phyloP scores from a whole-genome alignment of 2,888 invertebrate species.

The Altica lythri region DNA sequence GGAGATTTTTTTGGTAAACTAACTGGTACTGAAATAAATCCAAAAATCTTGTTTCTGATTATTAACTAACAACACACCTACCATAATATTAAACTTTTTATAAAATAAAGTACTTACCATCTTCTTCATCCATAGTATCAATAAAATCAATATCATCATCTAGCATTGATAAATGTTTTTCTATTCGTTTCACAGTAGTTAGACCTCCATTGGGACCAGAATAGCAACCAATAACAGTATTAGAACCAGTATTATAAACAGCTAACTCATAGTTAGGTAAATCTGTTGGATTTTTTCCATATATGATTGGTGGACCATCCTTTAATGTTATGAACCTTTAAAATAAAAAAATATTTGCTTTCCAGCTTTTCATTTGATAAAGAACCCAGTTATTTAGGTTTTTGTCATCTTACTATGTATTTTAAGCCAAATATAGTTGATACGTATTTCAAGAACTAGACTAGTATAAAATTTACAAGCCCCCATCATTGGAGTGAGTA shows the following conservation, averaged over 20 bases:
- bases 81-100: background rate
- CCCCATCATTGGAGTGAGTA: no score
- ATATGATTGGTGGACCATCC: slow-evolving; percentile 66
- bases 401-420: no score
- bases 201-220: slow-evolving; percentile 85
- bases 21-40: slow-evolving; percentile 34
- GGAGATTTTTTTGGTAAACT: slow-evolving; percentile 48
- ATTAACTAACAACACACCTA: no score
- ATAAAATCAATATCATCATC: slow-evolving; percentile 76
- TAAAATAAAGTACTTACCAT: slow-evolving; percentile 41
- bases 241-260: slow-evolving; percentile 59
- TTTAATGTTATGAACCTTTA: slow-evolving; percentile 49
- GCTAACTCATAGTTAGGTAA: slow-evolving; percentile 67
- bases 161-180: slow-evolving; percentile 67
- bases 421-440: no score
- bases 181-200: slow-evolving; percentile 70
- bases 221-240: slow-evolving; percentile 70
- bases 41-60: slow-evolving; percentile 4
- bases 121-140: slow-evolving; percentile 60
- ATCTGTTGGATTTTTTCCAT: slow-evolving; percentile 74
- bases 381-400: no score
- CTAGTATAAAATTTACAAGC: no score
- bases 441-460: no score
- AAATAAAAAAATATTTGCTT: no score
- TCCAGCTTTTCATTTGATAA: no score